Evolutionary conservation across 2,113 vertebrate genomes (phyloP), one percentile per base, ranked within the genome.

Genomic region (Lepus timidus): DNA sequence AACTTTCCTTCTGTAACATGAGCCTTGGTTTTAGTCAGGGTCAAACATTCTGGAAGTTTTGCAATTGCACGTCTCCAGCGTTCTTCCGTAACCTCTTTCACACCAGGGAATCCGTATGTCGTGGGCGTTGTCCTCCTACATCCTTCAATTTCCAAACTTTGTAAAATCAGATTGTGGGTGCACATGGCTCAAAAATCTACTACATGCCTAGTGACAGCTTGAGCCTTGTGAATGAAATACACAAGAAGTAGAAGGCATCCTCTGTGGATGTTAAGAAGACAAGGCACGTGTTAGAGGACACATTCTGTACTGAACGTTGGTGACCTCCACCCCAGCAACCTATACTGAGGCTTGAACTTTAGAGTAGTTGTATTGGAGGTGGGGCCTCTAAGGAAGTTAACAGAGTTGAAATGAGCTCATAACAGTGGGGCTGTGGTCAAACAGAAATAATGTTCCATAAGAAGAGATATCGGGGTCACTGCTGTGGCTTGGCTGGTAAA

Each of bases 141-240:
- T 79, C 64, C 74, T 71, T 89, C 64, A 55, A 80, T 13, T 73
- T 84, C 65, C 49, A 95, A 65, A 76, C 76, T 71, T 49, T 70
- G 16, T 80, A 82, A 93, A 79, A 89, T 58, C 27, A 79, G n/a
- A 52, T 33, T 89, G 83, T 20, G 27, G 91, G 61, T 89, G 36
- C 33, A 6, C 58, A 33, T 67, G 83, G 16, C 12, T 67, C 17
- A 36, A 11, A 6, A 51, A 0, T 31, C 68, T 68, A 79, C 7
- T 25, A 2, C 31, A 29, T 58, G 6, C 88, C 31, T 92, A 92
- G 33, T 82, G 12, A 70, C 8, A 85, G 65, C 31, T 27, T 39
- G 62, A 73, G 55, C 1, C 6, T 11, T 29, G 0, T 81, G 61
- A 58, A 91, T 82, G 85, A 88, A 86, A 75, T 9, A 27, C 36